Base-by-base conservation (phyloP, 1,140 invertebrate genomes). In the Eriosoma lanigerum region DNA sequence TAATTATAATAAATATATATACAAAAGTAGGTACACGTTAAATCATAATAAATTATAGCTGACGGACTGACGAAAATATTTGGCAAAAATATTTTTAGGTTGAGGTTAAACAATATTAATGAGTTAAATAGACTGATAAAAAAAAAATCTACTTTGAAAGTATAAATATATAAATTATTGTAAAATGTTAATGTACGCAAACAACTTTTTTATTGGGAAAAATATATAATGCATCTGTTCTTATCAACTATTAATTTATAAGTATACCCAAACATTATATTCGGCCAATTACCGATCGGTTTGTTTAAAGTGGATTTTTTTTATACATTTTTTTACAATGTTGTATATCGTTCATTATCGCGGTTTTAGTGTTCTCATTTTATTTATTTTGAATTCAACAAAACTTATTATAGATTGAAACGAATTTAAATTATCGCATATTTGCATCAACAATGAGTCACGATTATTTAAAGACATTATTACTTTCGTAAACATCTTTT, bases 21-120 rank as follows among this genome's bases (percentile, higher is more conserved):
- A n/a, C n/a, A n/a, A n/a, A n/a, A n/a, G n/a, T n/a, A n/a, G n/a
- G n/a, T n/a, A n/a, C n/a, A n/a, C n/a, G n/a, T n/a, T n/a, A n/a
- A n/a, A n/a, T n/a, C n/a, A 17, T 70, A 29, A 72, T 72, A 72
- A 72, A 72, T 72, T 52, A 72, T n/a, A 12, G n/a, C 29, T 46
- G 56, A 62, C 56, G 12, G 38, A 13, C 56, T 15, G 73, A 76
- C 32, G 32, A 32, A 19, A 76, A 32, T 48, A 78, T 62, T 78
- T 78, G 75, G 75, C 75, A 78, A 46, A 44, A 62, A 60, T 21
- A 78, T 78, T 78, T 78, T 78, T 78, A 24, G 75, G 56, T 78
- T 62, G 75, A 78, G 56, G 75, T 78, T 78, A 62, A 44, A 44
- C 44, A 48, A 62, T 62, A 78, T 78, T 62, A 48, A 38, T 8